Evolutionary conservation across 1,140 invertebrate genomes (phyloP), one percentile per base, ranked within the genome.

Genomic region (Choristoneura fumiferana): DNA sequence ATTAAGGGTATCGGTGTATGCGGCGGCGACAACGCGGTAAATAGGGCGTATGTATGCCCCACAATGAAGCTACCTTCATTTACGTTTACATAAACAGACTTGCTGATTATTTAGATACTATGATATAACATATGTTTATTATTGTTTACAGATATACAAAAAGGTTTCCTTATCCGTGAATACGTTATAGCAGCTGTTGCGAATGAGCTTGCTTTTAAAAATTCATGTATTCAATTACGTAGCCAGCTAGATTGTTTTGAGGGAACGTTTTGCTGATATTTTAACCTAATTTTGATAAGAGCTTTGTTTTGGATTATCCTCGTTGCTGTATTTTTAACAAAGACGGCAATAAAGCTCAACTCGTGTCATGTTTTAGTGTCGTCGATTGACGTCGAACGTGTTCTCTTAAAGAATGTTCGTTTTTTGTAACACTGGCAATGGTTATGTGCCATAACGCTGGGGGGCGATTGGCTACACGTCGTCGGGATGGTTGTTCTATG

Each of bases 1-100:
- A 81, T 81, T 78, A 81, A 78, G 71, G 67, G 72, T 67, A 71
- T 70, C 60, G 59, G 55, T 60, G 60, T 71, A 60, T 67, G 52
- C 64, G 71, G 67, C 62, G 73, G 74, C 75, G 73, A 76, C 75
- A 76, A 68, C 60, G 72, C 69, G 76, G 75, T 67, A 83, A 81
- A 83, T 83, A 77, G 80, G 67, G 63, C 71, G 67, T 76, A 75
- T 68, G 69, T 67, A 65, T 57, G 45, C 63, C 63, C 60, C 57
- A 62, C 73, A 65, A 83, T 83, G 80, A 83, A 54, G 33, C 52
- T 34, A 36, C 34, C 34, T 36, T 54, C 14, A 81, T 81, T 78
- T 80, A 82, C 6, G 22, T 29, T 29, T 81, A 69, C 54, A 57
- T 57, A 49, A 57, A 64, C 35, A 61, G 60, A 69, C 65, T 73